Conservation (phyloP, 2,113 vertebrate genomes). For the Danio rerio region DNA sequence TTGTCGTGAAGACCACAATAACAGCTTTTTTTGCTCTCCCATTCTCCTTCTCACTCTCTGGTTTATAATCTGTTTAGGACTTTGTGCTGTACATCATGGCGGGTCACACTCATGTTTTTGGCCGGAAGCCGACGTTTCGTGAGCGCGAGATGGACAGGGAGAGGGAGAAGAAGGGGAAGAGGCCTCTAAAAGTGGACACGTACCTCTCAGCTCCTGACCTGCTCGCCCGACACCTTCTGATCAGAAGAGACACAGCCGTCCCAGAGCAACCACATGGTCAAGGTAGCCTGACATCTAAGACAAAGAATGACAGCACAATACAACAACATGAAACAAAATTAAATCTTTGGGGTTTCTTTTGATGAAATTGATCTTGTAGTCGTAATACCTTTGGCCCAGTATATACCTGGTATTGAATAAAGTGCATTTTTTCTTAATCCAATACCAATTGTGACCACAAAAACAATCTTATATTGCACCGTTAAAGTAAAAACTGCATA, state of each 20-base stretch:
- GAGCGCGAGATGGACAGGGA: slow-evolving; percentile 80
- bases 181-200: slow-evolving; percentile 85
- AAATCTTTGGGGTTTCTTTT: background rate
- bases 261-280: slow-evolving; percentile 70
- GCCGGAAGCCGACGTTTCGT: slow-evolving; percentile 79
- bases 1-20: slow-evolving; percentile 61
- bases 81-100: slow-evolving; percentile 93
- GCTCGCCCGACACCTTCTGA: slow-evolving; percentile 84
- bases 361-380: too few relatives aligned
- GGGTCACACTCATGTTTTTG: slow-evolving; percentile 87
- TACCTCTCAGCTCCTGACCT: slow-evolving; percentile 89
- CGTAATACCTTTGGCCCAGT: too few relatives aligned
- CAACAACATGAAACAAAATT: background rate
- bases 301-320: background rate
- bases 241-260: slow-evolving; percentile 78
- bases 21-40: slow-evolving; percentile 67
- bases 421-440: too few relatives aligned
- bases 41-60: slow-evolving; percentile 46
- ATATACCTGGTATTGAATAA: too few relatives aligned
- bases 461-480: too few relatives aligned
- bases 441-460: too few relatives aligned
- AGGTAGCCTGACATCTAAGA: slow-evolving; percentile 64
- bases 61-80: slow-evolving; percentile 76
- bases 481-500: too few relatives aligned
- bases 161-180: slow-evolving; percentile 78